Evolutionary conservation across 2,797 vertebrate genomes (phyloP), one percentile per base, ranked within the genome.

Genomic region (Ctenochaetus hawaiiensis): DNA sequence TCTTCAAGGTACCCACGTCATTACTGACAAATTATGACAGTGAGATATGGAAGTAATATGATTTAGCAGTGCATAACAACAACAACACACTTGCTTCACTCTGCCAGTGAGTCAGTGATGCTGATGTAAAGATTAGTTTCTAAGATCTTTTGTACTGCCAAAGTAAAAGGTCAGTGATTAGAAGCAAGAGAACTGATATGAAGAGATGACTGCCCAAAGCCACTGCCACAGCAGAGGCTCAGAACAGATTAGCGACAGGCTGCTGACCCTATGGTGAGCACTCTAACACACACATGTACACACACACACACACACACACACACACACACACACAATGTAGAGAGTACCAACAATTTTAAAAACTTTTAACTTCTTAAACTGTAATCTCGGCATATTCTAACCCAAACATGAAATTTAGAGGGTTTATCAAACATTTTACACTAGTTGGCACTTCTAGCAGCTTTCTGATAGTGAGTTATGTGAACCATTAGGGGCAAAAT

Each of bases 241-340:
- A 91, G 37, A 78, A 18, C 71, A 83, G 91, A 92, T 93, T 92
- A 93, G 76, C 7, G 22, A 59, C 77, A 69, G 78, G n/a, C 69
- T 61, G 65, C 71, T 79, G 80, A 85, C 84, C 75, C 78, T 52
- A 47, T 37, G 1, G 67, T 67, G 77, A 78, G 63, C 45, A 57
- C 45, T 72, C 47, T 34, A 34, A 34, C 30, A 34, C 30, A 34
- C 30, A 34, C 30, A 34, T 6, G 7, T 3, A 34, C 5, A 30
- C 30, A 30, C 30, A 30, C 5, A 30, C 5, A 30, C 30, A 30
- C 30, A 30, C 30, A 30, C 30, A 30, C 30, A 30, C 30, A 30
- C 30, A 30, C 30, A 30, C 30, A 30, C 30, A 30, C 30, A 30
- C 30, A 30, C 30, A 30, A 30, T 30, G 26, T 30, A 30, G 26